Conservation (phyloP, 2,113 vertebrate genomes). For the Pituophis catenifer region DNA sequence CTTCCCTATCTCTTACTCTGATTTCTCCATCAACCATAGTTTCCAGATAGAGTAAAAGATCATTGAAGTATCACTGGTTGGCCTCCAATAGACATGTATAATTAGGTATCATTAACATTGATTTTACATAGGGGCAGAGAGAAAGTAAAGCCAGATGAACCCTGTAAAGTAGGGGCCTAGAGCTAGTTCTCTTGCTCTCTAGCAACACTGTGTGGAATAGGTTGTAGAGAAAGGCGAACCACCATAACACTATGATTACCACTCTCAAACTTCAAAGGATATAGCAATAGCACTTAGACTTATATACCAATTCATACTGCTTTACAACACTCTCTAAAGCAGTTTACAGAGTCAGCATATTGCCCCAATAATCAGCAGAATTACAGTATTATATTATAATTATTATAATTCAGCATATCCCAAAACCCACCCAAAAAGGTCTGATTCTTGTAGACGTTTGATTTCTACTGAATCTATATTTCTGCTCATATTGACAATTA, state of each 20-base stretch:
- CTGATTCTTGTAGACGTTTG: neutral
- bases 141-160: neutral
- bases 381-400: neutral
- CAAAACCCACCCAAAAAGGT: neutral
- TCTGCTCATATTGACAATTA: neutral
- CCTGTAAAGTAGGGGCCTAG: neutral
- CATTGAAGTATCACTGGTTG: neutral
- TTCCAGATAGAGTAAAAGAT: neutral
- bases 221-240: neutral
- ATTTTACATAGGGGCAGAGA: neutral
- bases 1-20: neutral
- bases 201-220: neutral
- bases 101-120: neutral
- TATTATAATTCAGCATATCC: neutral
- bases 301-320: no score
- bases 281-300: neutral
- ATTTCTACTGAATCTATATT: neutral
- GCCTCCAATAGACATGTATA: neutral
- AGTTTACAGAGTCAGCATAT: no score
- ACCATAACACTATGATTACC: neutral
- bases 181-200: neutral
- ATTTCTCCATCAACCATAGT: neutral
- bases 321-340: no score
- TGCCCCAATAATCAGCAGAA: no score
- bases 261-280: neutral